A percentile compares a stretch with the other conserved stretches of the same genome.
Conservation (phyloP, 2,797 vertebrate genomes). For the Rhinella marina region DNA sequence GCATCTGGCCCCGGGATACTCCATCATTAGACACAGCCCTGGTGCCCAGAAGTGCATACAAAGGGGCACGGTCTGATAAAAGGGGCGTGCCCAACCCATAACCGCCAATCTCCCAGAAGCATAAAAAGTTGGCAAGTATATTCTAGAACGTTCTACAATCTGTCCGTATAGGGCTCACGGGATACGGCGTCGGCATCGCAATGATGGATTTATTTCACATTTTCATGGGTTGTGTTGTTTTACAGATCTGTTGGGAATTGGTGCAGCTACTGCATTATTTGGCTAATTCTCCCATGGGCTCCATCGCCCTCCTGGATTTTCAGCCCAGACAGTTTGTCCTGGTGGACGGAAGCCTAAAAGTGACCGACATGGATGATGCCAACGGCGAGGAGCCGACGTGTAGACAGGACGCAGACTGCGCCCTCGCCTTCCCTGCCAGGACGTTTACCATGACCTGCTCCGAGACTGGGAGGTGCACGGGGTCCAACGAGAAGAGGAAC, state of each 20-base stretch:
- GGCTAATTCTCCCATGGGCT: slow-evolving; percentile 86
- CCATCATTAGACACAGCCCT: too few relatives aligned
- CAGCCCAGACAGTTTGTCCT: slow-evolving; percentile 91
- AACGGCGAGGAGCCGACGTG: slow-evolving; percentile 78
- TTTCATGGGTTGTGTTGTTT: slow-evolving; percentile 25
- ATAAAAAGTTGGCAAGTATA: too few relatives aligned
- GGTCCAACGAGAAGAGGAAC: slow-evolving; percentile 88
- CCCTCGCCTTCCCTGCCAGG: slow-evolving; percentile 82
- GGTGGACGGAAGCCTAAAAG: slow-evolving; percentile 86
- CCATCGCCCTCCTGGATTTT: slow-evolving; percentile 89
- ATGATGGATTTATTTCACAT: neutral
- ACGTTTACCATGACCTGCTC: slow-evolving; percentile 83
- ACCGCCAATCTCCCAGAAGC: too few relatives aligned
- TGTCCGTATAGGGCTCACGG: too few relatives aligned
- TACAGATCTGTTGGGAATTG: slow-evolving; percentile 89
- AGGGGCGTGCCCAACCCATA: too few relatives aligned
- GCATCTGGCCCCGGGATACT: too few relatives aligned
- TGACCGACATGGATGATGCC: slow-evolving; percentile 90
- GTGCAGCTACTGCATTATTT: slow-evolving; percentile 87
- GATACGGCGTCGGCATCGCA: too few relatives aligned
- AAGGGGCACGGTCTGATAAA: too few relatives aligned
- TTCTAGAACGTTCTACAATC: too few relatives aligned
- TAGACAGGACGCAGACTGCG: slow-evolving; percentile 78
- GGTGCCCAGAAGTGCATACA: too few relatives aligned
- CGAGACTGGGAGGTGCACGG: slow-evolving; percentile 74